These are phyloP conservation scores for Parnassius glacialis DNA, from an alignment of 2,888 invertebrate species.

Conservation along the genomic window DNA sequence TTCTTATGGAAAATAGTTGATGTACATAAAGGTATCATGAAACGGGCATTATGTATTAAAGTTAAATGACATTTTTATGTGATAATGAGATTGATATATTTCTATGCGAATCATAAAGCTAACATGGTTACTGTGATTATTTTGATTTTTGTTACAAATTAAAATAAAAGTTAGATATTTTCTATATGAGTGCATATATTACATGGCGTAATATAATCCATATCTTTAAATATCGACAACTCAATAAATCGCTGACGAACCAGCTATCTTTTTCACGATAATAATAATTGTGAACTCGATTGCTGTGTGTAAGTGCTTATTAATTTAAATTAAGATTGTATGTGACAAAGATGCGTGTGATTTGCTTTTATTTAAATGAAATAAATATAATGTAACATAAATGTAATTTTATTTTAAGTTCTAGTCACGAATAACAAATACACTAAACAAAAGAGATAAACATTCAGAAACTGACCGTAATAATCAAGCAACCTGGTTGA, in stretches of 20 bases:
- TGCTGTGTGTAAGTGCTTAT: constrained; percentile 41
- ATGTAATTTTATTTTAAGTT: constrained; percentile 6
- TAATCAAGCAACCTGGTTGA: too few species aligned
- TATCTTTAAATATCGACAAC: too few species aligned
- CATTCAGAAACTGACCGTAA: too few species aligned
- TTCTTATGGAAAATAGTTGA: constrained; percentile 27
- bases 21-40: background rate
- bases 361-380: constrained; percentile 29
- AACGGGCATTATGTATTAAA: constrained; percentile 8
- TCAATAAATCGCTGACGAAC: constrained; percentile 10
- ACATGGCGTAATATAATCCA: too few species aligned
- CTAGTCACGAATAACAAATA: background rate
- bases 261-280: constrained; percentile 69
- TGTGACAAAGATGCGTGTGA: constrained; percentile 38
- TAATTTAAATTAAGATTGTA: constrained; percentile 35
- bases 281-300: constrained; percentile 64
- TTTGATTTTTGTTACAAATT: too few species aligned
- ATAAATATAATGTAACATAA: constrained; percentile 22
- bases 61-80: background rate
- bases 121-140: too few species aligned
- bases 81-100: background rate
- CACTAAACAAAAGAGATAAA: too few species aligned
- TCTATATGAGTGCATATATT: too few species aligned
- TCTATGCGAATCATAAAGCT: background rate
- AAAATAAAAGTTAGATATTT: too few species aligned